A percentile compares a stretch with the other conserved stretches of the same genome.
These are phyloP conservation scores for Ophioninae sp. DNA, from an alignment of 2,888 invertebrate genomes.

Conservation along the genomic window DNA sequence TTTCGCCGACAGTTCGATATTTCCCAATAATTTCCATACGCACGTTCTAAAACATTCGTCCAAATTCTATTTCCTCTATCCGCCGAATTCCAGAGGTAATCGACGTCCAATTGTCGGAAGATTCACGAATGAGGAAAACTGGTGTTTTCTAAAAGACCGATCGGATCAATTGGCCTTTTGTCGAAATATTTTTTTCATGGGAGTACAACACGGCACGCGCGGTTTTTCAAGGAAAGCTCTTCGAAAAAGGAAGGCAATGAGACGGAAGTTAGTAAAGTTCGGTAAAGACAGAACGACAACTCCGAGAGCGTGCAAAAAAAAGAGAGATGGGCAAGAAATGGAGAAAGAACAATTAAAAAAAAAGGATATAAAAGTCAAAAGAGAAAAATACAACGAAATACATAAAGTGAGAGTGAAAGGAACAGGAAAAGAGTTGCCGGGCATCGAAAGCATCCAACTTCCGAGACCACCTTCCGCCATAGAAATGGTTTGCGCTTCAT, in stretches of 20 bases:
- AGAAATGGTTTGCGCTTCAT: slow-evolving; percentile 54
- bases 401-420: neutral
- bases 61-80: neutral
- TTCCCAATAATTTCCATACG: neutral
- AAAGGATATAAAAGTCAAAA: neutral
- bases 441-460: slow-evolving; percentile 60
- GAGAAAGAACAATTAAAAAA: slow-evolving; percentile 1
- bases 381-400: slow-evolving; percentile 5
- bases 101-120: neutral
- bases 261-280: neutral
- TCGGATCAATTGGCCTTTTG: neutral
- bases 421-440: slow-evolving; percentile 21
- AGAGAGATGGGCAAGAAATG: neutral
- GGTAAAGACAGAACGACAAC: neutral
- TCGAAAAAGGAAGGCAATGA: neutral
- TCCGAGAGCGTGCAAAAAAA: neutral
- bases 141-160: neutral
- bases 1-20: neutral
- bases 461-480: slow-evolving; percentile 61
- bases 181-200: neutral
- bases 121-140: neutral
- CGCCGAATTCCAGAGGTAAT: neutral
- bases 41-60: neutral
- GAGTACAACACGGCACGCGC: neutral
- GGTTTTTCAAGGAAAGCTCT: neutral